Conservation (phyloP, 2,888 invertebrate genomes). For the Xestoiulus laeticollis region DNA sequence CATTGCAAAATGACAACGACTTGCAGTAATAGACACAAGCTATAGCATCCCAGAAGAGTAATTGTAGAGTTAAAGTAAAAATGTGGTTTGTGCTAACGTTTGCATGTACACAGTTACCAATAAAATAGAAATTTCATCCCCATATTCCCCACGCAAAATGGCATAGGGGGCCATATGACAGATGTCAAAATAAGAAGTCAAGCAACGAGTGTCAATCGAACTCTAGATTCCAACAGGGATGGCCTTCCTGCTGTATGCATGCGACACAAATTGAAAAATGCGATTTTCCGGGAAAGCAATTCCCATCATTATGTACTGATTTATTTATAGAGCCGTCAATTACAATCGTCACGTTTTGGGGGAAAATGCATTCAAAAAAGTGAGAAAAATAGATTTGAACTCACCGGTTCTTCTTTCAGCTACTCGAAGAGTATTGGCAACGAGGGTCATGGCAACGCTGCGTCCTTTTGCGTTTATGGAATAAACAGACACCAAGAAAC, state of each 20-base stretch:
- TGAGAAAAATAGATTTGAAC: neutral
- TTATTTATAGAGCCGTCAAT: conserved; percentile 33
- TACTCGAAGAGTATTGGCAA: conserved; percentile 70
- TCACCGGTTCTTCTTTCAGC: conserved; percentile 56
- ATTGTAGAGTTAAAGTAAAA: neutral
- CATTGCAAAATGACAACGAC: neutral
- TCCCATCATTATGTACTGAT: conserved; percentile 24
- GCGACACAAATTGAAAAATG: neutral
- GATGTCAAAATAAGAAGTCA: conserved; percentile 30
- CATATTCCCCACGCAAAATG: neutral
- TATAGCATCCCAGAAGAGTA: neutral
- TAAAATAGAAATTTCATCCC: conserved; percentile 19
- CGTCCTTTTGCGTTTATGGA: conserved; percentile 83
- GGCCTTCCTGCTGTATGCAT: neutral
- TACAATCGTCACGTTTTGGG: conserved; percentile 12
- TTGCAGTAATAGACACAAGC: neutral
- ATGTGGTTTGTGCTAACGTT: neutral
- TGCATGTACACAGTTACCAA: neutral
- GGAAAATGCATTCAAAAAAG: neutral
- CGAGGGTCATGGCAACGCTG: conserved; percentile 75
- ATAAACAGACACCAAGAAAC: conserved; percentile 81
- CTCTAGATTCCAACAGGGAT: neutral
- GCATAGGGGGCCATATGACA: neutral
- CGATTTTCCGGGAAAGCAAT: neutral
- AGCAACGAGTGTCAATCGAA: neutral